These are phyloP conservation scores for Peucedramus taeniatus DNA, from an alignment of 2,113 vertebrate species.

Conservation along the genomic window DNA sequence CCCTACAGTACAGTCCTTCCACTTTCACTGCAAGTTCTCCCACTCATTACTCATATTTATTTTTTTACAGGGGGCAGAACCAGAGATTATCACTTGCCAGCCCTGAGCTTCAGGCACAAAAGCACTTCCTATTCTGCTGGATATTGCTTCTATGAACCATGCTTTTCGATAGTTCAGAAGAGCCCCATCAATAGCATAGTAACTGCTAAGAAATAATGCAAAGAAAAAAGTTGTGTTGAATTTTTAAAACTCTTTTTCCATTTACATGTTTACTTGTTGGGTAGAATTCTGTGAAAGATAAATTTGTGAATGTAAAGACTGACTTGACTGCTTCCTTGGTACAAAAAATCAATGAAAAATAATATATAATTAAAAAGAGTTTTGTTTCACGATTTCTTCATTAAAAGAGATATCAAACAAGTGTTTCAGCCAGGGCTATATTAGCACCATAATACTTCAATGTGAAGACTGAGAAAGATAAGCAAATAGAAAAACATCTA, in stretches of 20 bases:
- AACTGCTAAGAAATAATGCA: neutral
- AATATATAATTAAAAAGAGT: neutral
- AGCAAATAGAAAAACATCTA: neutral
- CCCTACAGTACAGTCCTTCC: neutral
- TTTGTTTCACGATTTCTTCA: neutral
- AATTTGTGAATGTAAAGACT: neutral
- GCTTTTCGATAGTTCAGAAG: neutral
- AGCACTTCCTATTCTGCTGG: neutral
- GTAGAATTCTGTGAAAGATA: neutral
- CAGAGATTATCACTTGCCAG: neutral
- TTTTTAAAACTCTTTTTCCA: neutral
- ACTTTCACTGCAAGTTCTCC: neutral
- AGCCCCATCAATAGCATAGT: neutral
- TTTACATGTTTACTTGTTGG: neutral
- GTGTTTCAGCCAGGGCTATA: neutral
- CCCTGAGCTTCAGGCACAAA: neutral
- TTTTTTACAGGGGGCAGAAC: neutral
- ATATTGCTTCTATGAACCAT: neutral
- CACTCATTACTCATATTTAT: neutral
- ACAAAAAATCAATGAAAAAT: neutral
- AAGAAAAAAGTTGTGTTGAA: neutral
- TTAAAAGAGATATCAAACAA: neutral
- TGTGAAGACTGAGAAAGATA: neutral
- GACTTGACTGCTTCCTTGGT: neutral
- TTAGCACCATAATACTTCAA: neutral